Evolutionary conservation across 2,888 invertebrate genomes (phyloP).

Genomic region (Micoletzkya japonica): DNA sequence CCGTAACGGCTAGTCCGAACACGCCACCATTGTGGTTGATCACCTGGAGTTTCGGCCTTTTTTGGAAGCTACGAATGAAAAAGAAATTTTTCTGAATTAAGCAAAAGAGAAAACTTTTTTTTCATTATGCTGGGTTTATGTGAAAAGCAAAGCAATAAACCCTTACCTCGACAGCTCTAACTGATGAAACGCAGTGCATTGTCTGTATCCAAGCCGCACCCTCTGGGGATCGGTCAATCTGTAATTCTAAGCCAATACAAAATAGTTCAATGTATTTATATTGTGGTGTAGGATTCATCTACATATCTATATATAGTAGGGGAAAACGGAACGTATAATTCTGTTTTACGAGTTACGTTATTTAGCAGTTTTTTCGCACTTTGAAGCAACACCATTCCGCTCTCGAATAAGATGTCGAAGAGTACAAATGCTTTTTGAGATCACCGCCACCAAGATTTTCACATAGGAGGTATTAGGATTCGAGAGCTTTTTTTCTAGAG

Average conservation of each 20-base stretch:
- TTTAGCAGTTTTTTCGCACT: too few relatives aligned
- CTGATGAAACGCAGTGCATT: constrained; percentile 5
- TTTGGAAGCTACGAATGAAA: neutral
- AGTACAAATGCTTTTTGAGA: too few relatives aligned
- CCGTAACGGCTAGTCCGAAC: constrained; percentile 49
- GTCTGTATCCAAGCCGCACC: constrained; percentile 11
- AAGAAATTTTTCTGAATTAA: neutral
- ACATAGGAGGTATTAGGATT: too few relatives aligned
- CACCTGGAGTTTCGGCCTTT: constrained; percentile 30
- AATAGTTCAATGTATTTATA: too few relatives aligned
- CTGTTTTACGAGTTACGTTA: too few relatives aligned
- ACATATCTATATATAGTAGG: neutral
- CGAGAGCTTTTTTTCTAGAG: too few relatives aligned
- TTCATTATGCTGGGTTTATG: neutral
- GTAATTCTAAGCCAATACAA: too few relatives aligned
- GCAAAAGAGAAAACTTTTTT: neutral
- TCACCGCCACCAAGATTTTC: too few relatives aligned
- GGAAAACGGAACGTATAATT: too few relatives aligned
- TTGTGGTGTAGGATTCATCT: neutral
- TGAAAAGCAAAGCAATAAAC: neutral
- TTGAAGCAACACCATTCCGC: too few relatives aligned
- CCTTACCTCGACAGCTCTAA: constrained; percentile 10
- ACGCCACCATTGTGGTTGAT: constrained; percentile 54
- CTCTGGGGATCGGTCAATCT: constrained; percentile 10
- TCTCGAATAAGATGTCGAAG: too few relatives aligned